A percentile compares a stretch with the other conserved stretches of the same genome.
phyloP scores from a whole-genome alignment of 2,797 vertebrate genomes.

The Pseudocheirus occidentalis region DNA sequence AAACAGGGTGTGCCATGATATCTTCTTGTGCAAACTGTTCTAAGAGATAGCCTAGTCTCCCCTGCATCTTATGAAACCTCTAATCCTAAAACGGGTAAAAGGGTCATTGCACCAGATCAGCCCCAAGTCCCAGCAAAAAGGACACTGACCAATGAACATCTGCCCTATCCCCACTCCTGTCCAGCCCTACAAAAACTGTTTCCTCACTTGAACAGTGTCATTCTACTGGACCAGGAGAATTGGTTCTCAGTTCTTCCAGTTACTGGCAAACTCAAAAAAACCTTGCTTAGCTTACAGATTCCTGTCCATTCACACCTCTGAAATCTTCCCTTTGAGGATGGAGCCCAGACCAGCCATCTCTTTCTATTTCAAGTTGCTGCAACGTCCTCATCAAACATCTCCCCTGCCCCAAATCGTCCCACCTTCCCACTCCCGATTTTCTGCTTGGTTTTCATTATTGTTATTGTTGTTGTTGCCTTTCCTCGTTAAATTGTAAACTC shows the following conservation, averaged over 20 bases:
- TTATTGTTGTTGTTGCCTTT: background rate
- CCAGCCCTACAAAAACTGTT: background rate
- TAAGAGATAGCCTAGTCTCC: background rate
- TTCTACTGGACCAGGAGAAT: background rate
- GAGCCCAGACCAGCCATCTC: background rate
- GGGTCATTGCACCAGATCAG: background rate
- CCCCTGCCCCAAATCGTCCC: background rate
- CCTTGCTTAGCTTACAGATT: background rate
- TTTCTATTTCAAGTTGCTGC: background rate
- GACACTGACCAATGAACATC: background rate
- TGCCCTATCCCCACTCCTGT: background rate
- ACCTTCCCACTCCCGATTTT: background rate
- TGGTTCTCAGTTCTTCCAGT: too few relatives aligned
- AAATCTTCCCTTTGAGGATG: background rate
- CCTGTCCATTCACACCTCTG: background rate
- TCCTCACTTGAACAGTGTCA: background rate
- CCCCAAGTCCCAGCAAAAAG: background rate
- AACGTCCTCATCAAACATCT: background rate
- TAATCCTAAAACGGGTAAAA: background rate
- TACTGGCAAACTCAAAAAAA: background rate
- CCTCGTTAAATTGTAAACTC: background rate
- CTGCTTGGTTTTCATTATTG: background rate
- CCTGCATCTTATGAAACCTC: background rate
- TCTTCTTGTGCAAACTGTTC: background rate
- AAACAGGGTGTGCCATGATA: background rate